These are phyloP conservation scores for Sceloporus tristichus DNA, from an alignment of 2,113 vertebrate species.

Conservation along the genomic window DNA sequence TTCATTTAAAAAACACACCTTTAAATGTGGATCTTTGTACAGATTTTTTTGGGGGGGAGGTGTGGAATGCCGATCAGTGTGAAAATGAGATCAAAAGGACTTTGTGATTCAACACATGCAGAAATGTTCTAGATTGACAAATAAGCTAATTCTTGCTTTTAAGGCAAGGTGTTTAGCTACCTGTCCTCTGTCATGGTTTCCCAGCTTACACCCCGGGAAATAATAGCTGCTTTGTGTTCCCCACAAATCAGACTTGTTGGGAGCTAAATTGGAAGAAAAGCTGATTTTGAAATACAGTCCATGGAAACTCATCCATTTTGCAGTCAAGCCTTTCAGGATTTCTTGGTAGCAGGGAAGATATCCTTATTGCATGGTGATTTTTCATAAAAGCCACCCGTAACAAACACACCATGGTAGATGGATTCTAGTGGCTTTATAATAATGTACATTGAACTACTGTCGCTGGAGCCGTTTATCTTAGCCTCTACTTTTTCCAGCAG, in stretches of 20 bases:
- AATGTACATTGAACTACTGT: conserved; percentile 18
- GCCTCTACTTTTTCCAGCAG: neutral
- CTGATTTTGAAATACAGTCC: neutral
- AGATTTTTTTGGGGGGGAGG: too few species aligned
- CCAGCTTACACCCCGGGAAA: neutral
- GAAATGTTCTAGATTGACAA: neutral
- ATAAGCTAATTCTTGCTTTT: neutral
- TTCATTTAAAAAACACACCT: neutral
- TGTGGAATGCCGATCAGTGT: neutral
- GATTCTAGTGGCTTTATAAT: conserved; percentile 20
- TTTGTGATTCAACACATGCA: neutral
- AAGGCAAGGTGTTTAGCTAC: neutral
- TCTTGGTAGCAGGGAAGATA: neutral
- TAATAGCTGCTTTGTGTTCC: neutral
- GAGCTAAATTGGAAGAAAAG: neutral
- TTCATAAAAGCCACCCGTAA: neutral
- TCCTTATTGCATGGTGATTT: neutral
- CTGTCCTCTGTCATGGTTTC: neutral
- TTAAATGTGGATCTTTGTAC: neutral
- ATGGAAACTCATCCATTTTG: neutral
- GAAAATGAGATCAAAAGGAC: neutral
- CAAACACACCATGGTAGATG: neutral
- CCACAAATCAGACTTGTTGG: neutral
- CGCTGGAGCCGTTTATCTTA: neutral
- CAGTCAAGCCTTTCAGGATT: neutral